Evolutionary conservation across 2,888 invertebrate genomes (phyloP).

Genomic region (Ormyrus labotus): DNA sequence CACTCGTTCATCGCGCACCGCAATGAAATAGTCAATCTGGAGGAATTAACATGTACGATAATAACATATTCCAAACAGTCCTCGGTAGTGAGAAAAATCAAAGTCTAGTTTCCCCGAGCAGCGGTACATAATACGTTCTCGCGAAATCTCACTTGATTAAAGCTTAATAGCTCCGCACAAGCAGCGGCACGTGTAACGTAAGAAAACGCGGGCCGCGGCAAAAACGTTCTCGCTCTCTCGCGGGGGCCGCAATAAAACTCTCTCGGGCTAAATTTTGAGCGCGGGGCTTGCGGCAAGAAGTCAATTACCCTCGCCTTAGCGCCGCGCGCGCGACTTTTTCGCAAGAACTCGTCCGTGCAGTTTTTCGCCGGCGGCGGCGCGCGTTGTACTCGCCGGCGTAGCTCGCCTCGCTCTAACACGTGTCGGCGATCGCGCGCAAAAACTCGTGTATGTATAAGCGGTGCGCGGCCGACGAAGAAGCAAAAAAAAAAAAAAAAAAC

Average conservation of each 20-base stretch:
- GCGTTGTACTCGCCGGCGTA: neutral
- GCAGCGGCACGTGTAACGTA: no score
- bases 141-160: neutral
- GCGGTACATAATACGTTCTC: neutral
- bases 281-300: slow-evolving; percentile 18
- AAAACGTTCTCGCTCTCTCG: slow-evolving; percentile 2
- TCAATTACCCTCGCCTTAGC: slow-evolving; percentile 40
- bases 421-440: neutral
- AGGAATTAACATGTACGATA: no score
- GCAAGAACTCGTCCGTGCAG: slow-evolving; percentile 1
- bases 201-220: neutral
- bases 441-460: neutral
- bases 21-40: no score
- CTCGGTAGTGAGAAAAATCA: no score
- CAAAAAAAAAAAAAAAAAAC: slow-evolving; percentile 14
- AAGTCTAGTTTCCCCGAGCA: no score
- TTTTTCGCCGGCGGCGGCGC: neutral
- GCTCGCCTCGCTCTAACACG: neutral
- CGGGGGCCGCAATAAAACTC: slow-evolving; percentile 14
- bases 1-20: no score
- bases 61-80: no score
- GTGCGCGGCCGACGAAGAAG: neutral
- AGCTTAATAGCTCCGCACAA: neutral
- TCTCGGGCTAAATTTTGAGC: slow-evolving; percentile 14
- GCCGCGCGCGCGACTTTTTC: slow-evolving; percentile 23